Evolutionary conservation across 2,113 vertebrate species (phyloP).

Genomic region (Bufo bufo): DNA sequence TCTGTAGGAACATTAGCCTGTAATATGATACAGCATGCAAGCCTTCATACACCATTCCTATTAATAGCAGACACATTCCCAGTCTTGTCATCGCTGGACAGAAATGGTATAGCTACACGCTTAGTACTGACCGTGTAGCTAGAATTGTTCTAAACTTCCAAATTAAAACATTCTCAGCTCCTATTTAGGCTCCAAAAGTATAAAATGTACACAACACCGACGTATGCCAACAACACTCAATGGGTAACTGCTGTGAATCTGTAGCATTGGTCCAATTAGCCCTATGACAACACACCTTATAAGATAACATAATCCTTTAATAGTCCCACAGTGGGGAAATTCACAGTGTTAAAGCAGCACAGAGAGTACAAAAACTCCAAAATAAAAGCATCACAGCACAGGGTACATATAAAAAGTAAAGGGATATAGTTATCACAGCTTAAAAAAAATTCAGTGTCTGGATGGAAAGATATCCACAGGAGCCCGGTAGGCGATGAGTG

Average conservation of each 20-base stretch:
- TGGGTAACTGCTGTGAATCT: background rate
- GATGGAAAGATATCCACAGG: too few relatives aligned
- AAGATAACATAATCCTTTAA: too few relatives aligned
- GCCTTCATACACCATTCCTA: conserved; percentile 86
- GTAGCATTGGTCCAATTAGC: background rate
- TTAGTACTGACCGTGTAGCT: conserved; percentile 69
- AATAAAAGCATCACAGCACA: too few relatives aligned
- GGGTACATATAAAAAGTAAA: too few relatives aligned
- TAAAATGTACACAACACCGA: background rate
- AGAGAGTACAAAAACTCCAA: too few relatives aligned
- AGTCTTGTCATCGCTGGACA: conserved; percentile 93
- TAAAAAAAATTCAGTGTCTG: too few relatives aligned
- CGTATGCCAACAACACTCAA: background rate
- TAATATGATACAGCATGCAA: conserved; percentile 79
- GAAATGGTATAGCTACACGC: conserved; percentile 91
- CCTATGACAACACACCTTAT: background rate
- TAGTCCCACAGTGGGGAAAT: too few relatives aligned
- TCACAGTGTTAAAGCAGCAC: too few relatives aligned
- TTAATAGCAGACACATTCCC: conserved; percentile 94
- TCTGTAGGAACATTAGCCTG: conserved; percentile 80
- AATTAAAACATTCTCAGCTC: background rate
- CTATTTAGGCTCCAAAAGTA: background rate
- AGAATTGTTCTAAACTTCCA: background rate
- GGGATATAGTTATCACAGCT: too few relatives aligned
- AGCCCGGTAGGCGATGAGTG: too few relatives aligned